Evolutionary conservation across 2,797 vertebrate species (phyloP).

Genomic region (Microhierax caerulescens): DNA sequence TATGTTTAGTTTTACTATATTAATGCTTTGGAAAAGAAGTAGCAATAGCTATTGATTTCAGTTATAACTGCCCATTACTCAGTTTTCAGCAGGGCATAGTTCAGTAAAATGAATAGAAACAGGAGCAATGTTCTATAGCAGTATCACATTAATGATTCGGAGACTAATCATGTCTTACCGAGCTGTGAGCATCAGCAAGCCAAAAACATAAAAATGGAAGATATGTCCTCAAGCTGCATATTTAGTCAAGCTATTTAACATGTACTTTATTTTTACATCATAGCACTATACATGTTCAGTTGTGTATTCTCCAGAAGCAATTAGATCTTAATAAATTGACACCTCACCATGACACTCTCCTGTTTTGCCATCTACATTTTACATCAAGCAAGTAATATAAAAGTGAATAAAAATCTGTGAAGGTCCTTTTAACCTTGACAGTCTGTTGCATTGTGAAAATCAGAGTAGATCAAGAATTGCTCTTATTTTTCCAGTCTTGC

Average conservation of each 20-base stretch:
- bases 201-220: neutral
- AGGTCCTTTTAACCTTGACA: conserved; percentile 44
- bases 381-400: neutral
- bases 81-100: neutral
- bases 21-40: neutral
- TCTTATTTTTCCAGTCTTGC: neutral
- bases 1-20: neutral
- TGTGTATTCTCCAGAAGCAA: neutral
- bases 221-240: neutral
- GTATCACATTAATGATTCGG: neutral
- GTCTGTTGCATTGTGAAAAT: neutral
- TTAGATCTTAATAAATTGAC: conserved; percentile 34
- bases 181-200: neutral
- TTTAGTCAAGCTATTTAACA: neutral
- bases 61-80: neutral
- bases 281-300: neutral
- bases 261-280: neutral
- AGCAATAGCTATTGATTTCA: neutral
- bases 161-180: neutral
- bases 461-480: conserved; percentile 2
- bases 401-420: conserved; percentile 20
- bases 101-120: neutral
- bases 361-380: neutral
- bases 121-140: neutral
- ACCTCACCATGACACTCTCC: neutral